Evolutionary conservation across 2,888 invertebrate species (phyloP).

Genomic region (Dioctria linearis): DNA sequence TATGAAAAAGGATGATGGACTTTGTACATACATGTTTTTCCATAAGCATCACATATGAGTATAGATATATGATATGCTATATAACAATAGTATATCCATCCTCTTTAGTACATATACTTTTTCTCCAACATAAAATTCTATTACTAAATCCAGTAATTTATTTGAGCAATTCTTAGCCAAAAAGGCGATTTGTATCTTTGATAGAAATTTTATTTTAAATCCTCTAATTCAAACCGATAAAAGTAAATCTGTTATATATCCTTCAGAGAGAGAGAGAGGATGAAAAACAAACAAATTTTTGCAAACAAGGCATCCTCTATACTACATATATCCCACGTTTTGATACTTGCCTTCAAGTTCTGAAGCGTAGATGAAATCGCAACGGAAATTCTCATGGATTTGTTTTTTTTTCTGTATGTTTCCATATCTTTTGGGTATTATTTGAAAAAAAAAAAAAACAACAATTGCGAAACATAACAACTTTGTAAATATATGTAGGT

Average conservation of each 20-base stretch:
- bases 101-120: neutral
- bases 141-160: slow-evolving; percentile 35
- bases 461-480: slow-evolving; percentile 19
- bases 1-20: neutral
- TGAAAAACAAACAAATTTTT: slow-evolving; percentile 53
- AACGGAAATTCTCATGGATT: slow-evolving; percentile 57
- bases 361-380: slow-evolving; percentile 55
- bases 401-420: slow-evolving; percentile 53
- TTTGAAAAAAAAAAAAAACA: slow-evolving; percentile 23
- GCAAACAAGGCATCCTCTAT: slow-evolving; percentile 33
- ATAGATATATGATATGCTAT: neutral
- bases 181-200: slow-evolving; percentile 21
- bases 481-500: slow-evolving; percentile 26
- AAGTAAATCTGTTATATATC: slow-evolving; percentile 41
- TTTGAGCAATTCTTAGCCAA: slow-evolving; percentile 21
- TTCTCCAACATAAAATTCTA: neutral
- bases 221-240: slow-evolving; percentile 57
- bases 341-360: neutral
- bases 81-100: neutral
- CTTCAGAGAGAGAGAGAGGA: slow-evolving; percentile 24
- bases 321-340: slow-evolving; percentile 19
- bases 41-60: neutral
- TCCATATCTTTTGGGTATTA: slow-evolving; percentile 56
- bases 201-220: slow-evolving; percentile 49
- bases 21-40: too few relatives aligned